A percentile compares a stretch with the other conserved stretches of the same genome.
Conservation (phyloP, 2,113 vertebrate genomes). For the Nanorana parkeri region DNA sequence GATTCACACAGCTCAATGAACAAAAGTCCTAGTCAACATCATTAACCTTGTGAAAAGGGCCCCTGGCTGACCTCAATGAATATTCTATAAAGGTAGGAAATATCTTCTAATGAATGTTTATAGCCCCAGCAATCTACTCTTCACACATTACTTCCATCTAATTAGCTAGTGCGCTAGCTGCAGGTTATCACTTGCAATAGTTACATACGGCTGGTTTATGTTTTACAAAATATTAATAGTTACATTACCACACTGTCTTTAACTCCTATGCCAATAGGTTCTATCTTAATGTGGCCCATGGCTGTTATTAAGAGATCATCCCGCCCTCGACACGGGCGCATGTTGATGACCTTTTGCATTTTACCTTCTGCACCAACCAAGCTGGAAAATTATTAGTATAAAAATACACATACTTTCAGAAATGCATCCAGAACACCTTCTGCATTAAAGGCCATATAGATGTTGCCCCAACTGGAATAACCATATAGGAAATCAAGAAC, state of each 20-base stretch:
- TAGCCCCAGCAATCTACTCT: constrained; percentile 15
- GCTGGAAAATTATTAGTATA: no score
- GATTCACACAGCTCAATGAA: constrained; percentile 6
- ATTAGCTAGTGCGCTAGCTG: constrained; percentile 18
- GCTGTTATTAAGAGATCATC: no score
- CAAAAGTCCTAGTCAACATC: constrained; percentile 6
- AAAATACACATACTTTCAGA: no score
- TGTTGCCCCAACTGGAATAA: no score
- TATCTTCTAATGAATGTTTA: constrained; percentile 37
- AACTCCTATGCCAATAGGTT: not conserved
- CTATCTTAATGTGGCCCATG: not conserved
- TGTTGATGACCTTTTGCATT: no score
- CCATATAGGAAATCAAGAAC: no score
- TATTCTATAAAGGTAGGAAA: constrained; percentile 19
- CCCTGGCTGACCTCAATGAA: constrained; percentile 21
- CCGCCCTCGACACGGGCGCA: no score
- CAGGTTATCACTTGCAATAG: constrained; percentile 21
- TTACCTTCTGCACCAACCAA: no score
- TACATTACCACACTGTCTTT: not conserved
- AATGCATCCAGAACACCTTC: no score
- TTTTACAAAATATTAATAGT: constrained; percentile 21
- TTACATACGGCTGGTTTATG: constrained; percentile 5
- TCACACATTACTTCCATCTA: not conserved
- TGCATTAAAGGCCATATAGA: no score
- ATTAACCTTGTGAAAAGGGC: constrained; percentile 36